A percentile compares a stretch with the other conserved stretches of the same genome.
Conservation (phyloP, 2,888 invertebrate species). For the Creontiades dilutus region DNA sequence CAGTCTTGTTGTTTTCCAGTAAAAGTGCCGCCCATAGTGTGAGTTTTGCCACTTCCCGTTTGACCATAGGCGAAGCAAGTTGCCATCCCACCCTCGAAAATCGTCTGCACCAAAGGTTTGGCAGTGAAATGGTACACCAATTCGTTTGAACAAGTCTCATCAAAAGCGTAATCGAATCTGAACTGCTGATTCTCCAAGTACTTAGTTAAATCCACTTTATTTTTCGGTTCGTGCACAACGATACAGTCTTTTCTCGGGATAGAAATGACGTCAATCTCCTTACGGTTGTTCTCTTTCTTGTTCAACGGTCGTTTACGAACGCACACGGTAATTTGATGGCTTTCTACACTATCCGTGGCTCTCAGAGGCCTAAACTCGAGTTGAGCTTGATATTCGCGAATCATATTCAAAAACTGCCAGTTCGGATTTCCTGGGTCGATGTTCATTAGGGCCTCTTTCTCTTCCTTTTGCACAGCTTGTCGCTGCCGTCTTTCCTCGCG, state of each 20-base stretch:
- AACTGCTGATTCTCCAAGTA: slow-evolving; percentile 99
- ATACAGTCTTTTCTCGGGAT: slow-evolving; percentile 96
- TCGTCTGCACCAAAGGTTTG: slow-evolving; percentile 96
- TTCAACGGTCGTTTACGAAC: slow-evolving; percentile 98
- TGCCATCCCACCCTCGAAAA: slow-evolving; percentile 99
- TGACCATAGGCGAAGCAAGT: slow-evolving; percentile 99
- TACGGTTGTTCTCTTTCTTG: slow-evolving; percentile 90
- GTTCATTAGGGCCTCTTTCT: slow-evolving; percentile 80
- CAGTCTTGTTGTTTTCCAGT: slow-evolving; percentile 97
- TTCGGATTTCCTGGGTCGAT: slow-evolving; percentile 76
- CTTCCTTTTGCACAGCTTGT: slow-evolving; percentile 82
- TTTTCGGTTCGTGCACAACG: slow-evolving; percentile 94
- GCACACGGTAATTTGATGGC: slow-evolving; percentile 98
- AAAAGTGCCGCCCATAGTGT: slow-evolving; percentile 99
- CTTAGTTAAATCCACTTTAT: slow-evolving; percentile 98
- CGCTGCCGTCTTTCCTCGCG: slow-evolving; percentile 80
- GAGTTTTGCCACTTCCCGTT: slow-evolving; percentile 97
- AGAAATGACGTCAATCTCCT: slow-evolving; percentile 98
- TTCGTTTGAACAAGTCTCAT: slow-evolving; percentile 96
- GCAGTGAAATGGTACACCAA: slow-evolving; percentile 99
- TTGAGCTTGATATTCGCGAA: slow-evolving; percentile 88
- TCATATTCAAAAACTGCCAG: slow-evolving; percentile 77
- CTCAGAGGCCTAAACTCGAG: slow-evolving; percentile 93
- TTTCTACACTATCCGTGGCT: slow-evolving; percentile 91
- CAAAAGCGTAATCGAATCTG: slow-evolving; percentile 99